phyloP scores from a whole-genome alignment of 2,113 vertebrate genomes.

The Anseranas semipalmata region DNA sequence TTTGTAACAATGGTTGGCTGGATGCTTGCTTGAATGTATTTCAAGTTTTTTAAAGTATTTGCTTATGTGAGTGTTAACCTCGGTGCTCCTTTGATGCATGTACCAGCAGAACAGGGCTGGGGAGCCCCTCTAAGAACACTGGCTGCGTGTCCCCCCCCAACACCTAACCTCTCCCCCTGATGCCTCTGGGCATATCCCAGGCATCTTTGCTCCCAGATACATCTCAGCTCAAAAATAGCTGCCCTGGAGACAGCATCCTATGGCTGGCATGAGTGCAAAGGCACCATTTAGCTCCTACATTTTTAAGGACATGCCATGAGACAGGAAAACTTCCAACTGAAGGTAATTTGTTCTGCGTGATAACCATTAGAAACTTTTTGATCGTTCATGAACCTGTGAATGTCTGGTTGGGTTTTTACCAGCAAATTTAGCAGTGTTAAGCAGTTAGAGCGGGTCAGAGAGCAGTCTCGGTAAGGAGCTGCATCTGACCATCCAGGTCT shows the following conservation, averaged over 20 bases:
- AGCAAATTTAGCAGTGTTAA: background rate
- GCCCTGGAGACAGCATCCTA: background rate
- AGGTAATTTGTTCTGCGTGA: background rate
- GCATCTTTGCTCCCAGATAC: background rate
- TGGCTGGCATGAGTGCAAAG: background rate
- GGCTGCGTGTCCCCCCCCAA: fast-evolving
- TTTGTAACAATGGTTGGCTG: background rate
- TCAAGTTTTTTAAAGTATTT: background rate
- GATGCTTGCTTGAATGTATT: background rate
- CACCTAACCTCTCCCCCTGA: background rate
- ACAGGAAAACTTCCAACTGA: background rate
- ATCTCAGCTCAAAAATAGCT: background rate
- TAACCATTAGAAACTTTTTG: background rate
- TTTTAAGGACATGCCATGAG: background rate
- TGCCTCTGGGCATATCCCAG: background rate
- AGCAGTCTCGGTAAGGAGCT: background rate
- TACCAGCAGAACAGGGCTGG: fast-evolving
- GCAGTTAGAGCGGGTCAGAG: background rate
- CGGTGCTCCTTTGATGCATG: fast-evolving
- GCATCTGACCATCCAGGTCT: background rate
- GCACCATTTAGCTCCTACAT: background rate
- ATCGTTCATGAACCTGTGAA: background rate
- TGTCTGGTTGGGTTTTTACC: background rate
- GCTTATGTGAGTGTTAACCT: background rate
- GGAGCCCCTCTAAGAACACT: background rate